Evolutionary conservation across 2,888 invertebrate species (phyloP).

Genomic region (Agrochola circellaris): DNA sequence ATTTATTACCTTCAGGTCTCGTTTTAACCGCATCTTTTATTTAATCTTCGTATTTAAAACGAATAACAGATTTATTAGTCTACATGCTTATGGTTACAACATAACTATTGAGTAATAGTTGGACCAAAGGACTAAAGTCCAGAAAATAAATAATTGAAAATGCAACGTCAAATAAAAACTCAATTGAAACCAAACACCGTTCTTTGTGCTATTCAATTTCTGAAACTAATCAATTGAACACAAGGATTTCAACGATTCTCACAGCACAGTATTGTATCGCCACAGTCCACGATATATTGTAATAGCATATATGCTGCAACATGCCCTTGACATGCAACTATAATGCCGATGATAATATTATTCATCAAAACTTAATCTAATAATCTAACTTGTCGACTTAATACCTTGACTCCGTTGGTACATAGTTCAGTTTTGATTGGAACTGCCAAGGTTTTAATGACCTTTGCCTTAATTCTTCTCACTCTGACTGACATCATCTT

Average conservation of each 20-base stretch:
- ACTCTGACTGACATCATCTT: slow-evolving; percentile 3
- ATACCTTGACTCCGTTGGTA: slow-evolving; percentile 7
- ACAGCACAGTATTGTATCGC: slow-evolving; percentile 41
- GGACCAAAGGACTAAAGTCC: slow-evolving; percentile 17
- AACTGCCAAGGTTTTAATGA: background rate
- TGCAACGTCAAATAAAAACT: slow-evolving; percentile 30
- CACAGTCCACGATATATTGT: slow-evolving; percentile 36
- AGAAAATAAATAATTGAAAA: slow-evolving; percentile 28
- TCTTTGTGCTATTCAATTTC: slow-evolving; percentile 53
- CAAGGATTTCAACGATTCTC: slow-evolving; percentile 56
- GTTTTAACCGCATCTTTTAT: slow-evolving; percentile 28
- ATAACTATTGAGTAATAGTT: background rate
- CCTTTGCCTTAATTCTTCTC: slow-evolving; percentile 3
- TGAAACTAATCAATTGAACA: slow-evolving; percentile 52
- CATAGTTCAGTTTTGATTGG: slow-evolving; percentile 25
- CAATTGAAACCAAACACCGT: slow-evolving; percentile 35
- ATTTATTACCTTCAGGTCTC: slow-evolving; percentile 35
- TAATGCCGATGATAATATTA: slow-evolving; percentile 43
- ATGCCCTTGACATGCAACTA: slow-evolving; percentile 58
- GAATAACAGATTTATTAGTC: slow-evolving; percentile 23
- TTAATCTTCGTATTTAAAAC: slow-evolving; percentile 19
- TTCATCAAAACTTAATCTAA: slow-evolving; percentile 35
- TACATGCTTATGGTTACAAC: slow-evolving; percentile 4
- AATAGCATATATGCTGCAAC: slow-evolving; percentile 55
- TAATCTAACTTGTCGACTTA: slow-evolving; percentile 17